Evolutionary conservation across 2,113 vertebrate species (phyloP).

Genomic region (Vulpes ferrilata): DNA sequence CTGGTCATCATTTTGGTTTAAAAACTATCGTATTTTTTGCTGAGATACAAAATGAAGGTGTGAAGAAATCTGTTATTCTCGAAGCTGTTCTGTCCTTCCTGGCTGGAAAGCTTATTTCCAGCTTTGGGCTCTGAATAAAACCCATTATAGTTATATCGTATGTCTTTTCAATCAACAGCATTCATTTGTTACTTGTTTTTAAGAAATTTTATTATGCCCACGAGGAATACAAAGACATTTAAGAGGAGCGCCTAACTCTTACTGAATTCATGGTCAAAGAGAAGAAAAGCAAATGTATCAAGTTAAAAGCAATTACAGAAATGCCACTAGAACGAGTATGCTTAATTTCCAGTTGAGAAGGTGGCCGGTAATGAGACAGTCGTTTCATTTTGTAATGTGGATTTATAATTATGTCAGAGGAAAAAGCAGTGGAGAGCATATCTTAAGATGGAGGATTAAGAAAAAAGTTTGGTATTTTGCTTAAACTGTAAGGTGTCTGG

Average conservation of each 20-base stretch:
- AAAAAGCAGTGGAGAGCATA: background rate
- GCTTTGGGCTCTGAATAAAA: background rate
- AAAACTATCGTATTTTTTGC: conserved; percentile 15
- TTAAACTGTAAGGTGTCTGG: background rate
- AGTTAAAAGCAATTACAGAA: background rate
- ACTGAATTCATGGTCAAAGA: background rate
- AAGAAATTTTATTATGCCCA: conserved; percentile 22
- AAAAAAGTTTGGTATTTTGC: background rate
- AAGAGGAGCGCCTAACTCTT: conserved; percentile 14
- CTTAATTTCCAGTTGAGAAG: background rate
- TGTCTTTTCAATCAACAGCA: background rate
- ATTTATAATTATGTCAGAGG: background rate
- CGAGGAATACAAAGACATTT: background rate
- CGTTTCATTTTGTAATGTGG: background rate
- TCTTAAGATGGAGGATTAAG: background rate
- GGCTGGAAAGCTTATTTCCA: background rate
- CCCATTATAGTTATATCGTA: background rate
- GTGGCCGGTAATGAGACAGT: background rate
- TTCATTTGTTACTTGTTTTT: background rate
- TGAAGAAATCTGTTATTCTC: conserved; percentile 10
- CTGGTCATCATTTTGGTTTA: background rate
- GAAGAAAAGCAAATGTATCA: background rate
- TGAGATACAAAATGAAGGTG: background rate
- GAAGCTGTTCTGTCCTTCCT: background rate
- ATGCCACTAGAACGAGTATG: background rate